Evolutionary conservation across 1,140 invertebrate genomes (phyloP).

Genomic region (Steinernema feltiae): DNA sequence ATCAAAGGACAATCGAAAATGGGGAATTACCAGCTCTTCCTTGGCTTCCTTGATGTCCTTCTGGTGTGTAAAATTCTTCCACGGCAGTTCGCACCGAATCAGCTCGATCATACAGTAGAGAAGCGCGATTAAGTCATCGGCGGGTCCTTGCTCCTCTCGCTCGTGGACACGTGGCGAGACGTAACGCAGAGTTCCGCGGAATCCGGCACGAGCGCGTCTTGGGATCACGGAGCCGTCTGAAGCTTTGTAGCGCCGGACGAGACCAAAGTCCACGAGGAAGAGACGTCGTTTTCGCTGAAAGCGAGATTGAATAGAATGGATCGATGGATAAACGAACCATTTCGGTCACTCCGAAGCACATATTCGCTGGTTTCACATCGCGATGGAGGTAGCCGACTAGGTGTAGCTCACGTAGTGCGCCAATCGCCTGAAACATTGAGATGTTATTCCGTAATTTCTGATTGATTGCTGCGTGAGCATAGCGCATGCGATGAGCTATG

Average conservation of each 20-base stretch:
- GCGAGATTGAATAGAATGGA: background rate
- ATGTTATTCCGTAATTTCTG: no score
- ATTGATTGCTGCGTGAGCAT: no score
- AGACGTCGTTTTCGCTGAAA: conserved; percentile 43
- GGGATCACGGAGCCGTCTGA: conserved; percentile 81
- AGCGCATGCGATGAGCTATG: no score
- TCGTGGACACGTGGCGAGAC: conserved; percentile 98
- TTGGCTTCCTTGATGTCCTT: conserved; percentile 33
- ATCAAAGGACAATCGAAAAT: background rate
- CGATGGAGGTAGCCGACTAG: conserved; percentile 94
- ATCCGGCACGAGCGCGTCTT: conserved; percentile 90
- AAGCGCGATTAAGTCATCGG: conserved; percentile 90
- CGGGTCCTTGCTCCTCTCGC: conserved; percentile 67
- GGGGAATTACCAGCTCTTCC: conserved; percentile 26
- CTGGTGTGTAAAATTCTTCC: conserved; percentile 61
- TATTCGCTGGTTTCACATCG: conserved; percentile 79
- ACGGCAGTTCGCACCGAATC: conserved; percentile 91
- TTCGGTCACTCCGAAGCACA: conserved; percentile 44
- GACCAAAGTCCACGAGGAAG: conserved; percentile 85
- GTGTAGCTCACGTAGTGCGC: conserved; percentile 93
- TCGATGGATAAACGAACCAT: conserved; percentile 7
- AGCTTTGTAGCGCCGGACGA: conserved; percentile 84
- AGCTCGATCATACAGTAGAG: conserved; percentile 67
- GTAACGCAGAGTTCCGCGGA: conserved; percentile 93
- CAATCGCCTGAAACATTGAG: conserved; percentile 39